These are phyloP conservation scores for Chaetorhynchus papuensis DNA, from an alignment of 2,113 vertebrate species.

Conservation along the genomic window DNA sequence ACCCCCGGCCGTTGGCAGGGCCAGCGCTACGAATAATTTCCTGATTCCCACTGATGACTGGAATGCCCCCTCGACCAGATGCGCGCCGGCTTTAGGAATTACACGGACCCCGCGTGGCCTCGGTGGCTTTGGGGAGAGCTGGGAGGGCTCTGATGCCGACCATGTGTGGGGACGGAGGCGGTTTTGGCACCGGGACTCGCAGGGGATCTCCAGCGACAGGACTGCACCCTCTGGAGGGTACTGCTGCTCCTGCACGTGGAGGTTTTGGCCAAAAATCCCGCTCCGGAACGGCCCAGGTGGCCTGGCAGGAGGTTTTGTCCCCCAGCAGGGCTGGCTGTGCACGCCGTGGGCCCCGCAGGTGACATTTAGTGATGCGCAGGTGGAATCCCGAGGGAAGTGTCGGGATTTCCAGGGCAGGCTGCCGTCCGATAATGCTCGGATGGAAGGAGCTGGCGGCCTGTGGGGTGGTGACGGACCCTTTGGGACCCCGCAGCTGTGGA, in stretches of 20 bases:
- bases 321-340: not conserved
- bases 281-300: fast-evolving
- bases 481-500: not conserved
- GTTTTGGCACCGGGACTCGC: not conserved
- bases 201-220: not conserved
- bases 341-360: fast-evolving
- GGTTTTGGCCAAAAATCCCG: fast-evolving
- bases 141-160: not conserved
- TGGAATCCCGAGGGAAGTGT: fast-evolving
- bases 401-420: not conserved
- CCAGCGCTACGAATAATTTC: not conserved
- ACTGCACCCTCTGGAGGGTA: slow-evolving; percentile 52
- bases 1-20: slow-evolving; percentile 22
- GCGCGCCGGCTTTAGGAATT: not conserved
- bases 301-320: fast-evolving
- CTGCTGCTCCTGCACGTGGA: not conserved
- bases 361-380: fast-evolving
- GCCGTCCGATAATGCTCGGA: fast-evolving
- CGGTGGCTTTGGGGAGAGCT: not conserved
- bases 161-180: not conserved
- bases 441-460: not conserved
- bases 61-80: slow-evolving; percentile 37
- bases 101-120: not conserved
- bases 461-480: fast-evolving
- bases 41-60: not conserved